phyloP scores from a whole-genome alignment of 2,888 invertebrate genomes.

The Agrotis ipsilon region DNA sequence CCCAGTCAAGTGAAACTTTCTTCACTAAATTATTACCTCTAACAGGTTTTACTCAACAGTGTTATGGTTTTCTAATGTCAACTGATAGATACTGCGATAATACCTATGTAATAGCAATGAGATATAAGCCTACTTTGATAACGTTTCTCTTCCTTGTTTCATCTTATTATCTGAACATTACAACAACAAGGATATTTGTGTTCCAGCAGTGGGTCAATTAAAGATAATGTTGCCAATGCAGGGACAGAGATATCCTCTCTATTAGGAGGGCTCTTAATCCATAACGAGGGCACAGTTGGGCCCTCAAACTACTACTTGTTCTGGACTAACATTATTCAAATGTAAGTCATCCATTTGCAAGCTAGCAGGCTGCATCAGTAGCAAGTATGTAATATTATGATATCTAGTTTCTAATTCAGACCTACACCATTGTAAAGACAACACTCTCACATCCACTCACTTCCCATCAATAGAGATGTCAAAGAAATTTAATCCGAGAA shows the following conservation, averaged over 20 bases:
- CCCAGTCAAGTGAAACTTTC: neutral
- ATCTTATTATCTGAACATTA: too few species aligned
- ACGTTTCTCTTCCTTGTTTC: constrained; percentile 2
- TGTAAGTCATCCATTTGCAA: neutral
- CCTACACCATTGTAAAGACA: constrained; percentile 11
- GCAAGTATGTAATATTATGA: neutral
- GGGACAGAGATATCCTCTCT: too few species aligned
- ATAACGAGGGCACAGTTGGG: too few species aligned
- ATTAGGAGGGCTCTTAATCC: too few species aligned
- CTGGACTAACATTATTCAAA: neutral
- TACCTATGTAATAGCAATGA: neutral
- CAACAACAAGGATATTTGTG: too few species aligned
- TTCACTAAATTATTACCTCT: constrained; percentile 7
- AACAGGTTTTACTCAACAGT: neutral
- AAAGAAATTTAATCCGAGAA: constrained; percentile 51
- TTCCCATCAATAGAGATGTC: constrained; percentile 50
- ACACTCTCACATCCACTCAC: constrained; percentile 36
- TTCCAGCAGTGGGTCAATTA: too few species aligned
- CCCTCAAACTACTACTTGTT: too few species aligned
- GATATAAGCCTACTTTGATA: constrained; percentile 9
- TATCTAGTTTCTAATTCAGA: constrained; percentile 18
- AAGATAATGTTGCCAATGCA: too few species aligned
- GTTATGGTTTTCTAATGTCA: constrained; percentile 13
- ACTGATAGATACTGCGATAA: constrained; percentile 12
- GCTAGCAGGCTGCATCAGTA: neutral